A percentile compares a stretch with the other conserved stretches of the same genome.
Evolutionary conservation across 2,797 vertebrate species (phyloP).

Genomic region (Linurgus olivaceus): DNA sequence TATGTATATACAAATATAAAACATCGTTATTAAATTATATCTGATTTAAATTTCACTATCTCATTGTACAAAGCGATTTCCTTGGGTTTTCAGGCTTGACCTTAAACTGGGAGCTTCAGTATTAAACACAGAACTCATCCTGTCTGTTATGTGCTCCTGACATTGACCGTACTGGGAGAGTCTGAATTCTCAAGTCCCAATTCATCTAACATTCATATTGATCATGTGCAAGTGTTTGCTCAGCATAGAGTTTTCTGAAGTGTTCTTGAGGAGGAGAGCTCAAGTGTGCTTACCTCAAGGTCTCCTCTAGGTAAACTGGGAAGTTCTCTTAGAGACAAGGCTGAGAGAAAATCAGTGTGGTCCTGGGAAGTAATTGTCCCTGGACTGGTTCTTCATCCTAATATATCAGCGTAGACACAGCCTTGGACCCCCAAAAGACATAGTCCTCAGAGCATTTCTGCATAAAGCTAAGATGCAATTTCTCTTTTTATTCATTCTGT

Average conservation of each 20-base stretch:
- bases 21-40: not conserved
- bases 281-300: conserved; percentile 36
- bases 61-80: not conserved
- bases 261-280: not conserved
- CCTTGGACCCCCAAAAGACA: not conserved
- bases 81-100: not conserved
- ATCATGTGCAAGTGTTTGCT: conserved; percentile 1
- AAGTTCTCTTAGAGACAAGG: not conserved
- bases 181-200: conserved; percentile 9
- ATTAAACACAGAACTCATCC: not conserved
- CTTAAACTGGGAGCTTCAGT: not conserved
- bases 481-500: not conserved
- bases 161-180: not conserved
- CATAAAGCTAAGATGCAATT: rapidly evolving
- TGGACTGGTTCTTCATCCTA: not conserved
- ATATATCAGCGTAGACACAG: not conserved
- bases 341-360: not conserved
- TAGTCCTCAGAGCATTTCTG: not conserved
- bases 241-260: conserved; percentile 14
- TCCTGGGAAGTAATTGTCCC: not conserved
- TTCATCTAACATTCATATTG: not conserved
- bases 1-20: not conserved
- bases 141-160: not conserved
- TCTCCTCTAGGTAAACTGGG: not conserved
- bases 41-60: not conserved